phyloP scores from a whole-genome alignment of 2,113 vertebrate species.

The Eulacestoma nigropectus region DNA sequence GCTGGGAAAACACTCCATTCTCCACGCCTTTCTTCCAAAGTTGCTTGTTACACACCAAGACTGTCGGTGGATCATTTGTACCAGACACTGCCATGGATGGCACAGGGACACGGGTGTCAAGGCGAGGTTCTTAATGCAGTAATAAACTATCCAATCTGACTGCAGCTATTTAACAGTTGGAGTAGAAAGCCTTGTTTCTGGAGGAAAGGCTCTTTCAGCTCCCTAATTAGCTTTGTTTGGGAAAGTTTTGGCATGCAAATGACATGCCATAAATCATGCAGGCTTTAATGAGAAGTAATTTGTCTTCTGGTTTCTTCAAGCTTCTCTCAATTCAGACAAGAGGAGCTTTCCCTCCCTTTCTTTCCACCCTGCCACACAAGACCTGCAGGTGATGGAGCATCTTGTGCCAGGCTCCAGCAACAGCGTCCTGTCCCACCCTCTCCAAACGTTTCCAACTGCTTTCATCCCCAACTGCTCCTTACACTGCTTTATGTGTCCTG shows the following conservation, averaged over 20 bases:
- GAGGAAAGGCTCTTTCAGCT: slow-evolving; percentile 56
- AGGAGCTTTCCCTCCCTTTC: neutral
- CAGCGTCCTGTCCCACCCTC: neutral
- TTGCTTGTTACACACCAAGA: neutral
- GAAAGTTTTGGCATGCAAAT: slow-evolving; percentile 67
- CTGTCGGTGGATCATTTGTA: slow-evolving; percentile 3
- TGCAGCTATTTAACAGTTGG: slow-evolving; percentile 25
- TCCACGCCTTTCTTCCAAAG: neutral
- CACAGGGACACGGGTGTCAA: neutral
- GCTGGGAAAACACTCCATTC: slow-evolving; percentile 6
- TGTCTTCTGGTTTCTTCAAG: slow-evolving; percentile 42
- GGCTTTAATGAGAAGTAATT: slow-evolving; percentile 57
- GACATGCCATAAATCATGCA: slow-evolving; percentile 48
- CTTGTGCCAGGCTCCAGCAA: neutral
- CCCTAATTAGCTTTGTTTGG: slow-evolving; percentile 56
- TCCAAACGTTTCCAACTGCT: neutral
- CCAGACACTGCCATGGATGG: neutral
- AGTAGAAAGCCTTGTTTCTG: slow-evolving; percentile 18
- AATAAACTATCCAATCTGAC: slow-evolving; percentile 20
- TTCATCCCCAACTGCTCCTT: neutral
- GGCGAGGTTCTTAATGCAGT: neutral
- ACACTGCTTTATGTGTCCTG: neutral
- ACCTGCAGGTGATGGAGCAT: neutral
- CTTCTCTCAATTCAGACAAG: slow-evolving; percentile 32
- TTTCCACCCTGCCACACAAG: neutral